These are phyloP conservation scores for Rafetus swinhoei DNA, from an alignment of 2,113 vertebrate genomes.

Conservation along the genomic window DNA sequence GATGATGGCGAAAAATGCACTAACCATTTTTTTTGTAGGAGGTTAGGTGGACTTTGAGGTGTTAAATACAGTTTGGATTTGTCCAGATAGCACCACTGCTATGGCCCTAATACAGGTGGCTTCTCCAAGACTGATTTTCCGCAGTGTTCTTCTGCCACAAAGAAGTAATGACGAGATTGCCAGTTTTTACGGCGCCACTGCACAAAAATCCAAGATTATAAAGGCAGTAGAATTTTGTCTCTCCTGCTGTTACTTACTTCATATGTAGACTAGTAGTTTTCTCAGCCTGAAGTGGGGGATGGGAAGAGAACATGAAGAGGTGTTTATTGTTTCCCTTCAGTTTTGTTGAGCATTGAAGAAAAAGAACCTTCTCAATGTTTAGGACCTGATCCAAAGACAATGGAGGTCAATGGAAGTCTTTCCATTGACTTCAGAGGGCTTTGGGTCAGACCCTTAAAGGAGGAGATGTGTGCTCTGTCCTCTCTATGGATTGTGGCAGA, in stretches of 20 bases:
- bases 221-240: too few relatives aligned
- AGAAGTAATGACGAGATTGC: not conserved
- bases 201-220: not conserved
- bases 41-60: not conserved
- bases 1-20: conserved; percentile 1
- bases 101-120: not conserved
- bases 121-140: not conserved
- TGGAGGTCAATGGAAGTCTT: not conserved
- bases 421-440: not conserved
- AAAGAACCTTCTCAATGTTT: not conserved
- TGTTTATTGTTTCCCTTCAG: not conserved
- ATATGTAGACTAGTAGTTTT: not conserved
- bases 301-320: not conserved
- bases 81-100: not conserved
- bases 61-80: not conserved
- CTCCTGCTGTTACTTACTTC: too few relatives aligned
- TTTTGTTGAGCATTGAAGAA: not conserved
- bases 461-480: not conserved
- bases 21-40: conserved; percentile 3
- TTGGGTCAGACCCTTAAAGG: not conserved
- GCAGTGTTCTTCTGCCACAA: not conserved
- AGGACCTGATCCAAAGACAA: not conserved
- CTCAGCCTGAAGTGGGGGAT: not conserved
- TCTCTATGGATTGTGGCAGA: not conserved
- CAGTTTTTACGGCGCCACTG: not conserved